Percentiles rank a stretch among this genome's conserved stretches.
These are phyloP conservation scores for Drosophila tropicalis DNA, from an alignment of 1,140 invertebrate genomes.

Conservation along the genomic window DNA sequence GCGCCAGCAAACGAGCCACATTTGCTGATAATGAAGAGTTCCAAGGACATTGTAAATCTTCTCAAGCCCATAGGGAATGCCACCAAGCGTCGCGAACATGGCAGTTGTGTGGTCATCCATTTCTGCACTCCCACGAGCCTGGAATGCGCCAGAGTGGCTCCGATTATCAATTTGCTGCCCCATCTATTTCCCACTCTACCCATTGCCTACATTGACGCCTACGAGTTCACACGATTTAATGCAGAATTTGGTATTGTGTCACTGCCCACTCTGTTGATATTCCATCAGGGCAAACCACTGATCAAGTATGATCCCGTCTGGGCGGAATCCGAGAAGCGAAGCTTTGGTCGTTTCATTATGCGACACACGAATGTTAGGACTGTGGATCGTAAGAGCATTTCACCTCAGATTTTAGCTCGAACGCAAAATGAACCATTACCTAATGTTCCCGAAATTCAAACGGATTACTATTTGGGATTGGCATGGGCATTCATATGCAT, in stretches of 20 bases:
- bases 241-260: constrained; percentile 97
- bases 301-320: constrained; percentile 57
- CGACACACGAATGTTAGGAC: constrained; percentile 90
- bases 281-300: constrained; percentile 93
- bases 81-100: constrained; percentile 84
- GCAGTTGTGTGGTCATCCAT: constrained; percentile 91
- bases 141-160: constrained; percentile 94
- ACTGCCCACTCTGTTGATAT: constrained; percentile 95
- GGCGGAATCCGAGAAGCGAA: constrained; percentile 93
- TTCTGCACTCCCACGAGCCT: constrained; percentile 96
- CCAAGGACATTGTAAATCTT: constrained; percentile 80
- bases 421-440: constrained; percentile 68
- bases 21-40: constrained; percentile 64
- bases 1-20: constrained; percentile 18
- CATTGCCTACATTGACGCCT: constrained; percentile 95
- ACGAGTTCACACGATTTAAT: constrained; percentile 93
- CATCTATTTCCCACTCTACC: constrained; percentile 92
- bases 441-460: constrained; percentile 83
- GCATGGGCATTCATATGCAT: constrained; percentile 93
- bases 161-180: constrained; percentile 94
- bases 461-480: constrained; percentile 92
- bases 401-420: not conserved
- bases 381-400: constrained; percentile 72
- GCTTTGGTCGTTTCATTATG: constrained; percentile 92
- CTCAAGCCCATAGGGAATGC: constrained; percentile 83